phyloP scores from a whole-genome alignment of 2,888 invertebrate genomes.

The Plagiodera versicolora region DNA sequence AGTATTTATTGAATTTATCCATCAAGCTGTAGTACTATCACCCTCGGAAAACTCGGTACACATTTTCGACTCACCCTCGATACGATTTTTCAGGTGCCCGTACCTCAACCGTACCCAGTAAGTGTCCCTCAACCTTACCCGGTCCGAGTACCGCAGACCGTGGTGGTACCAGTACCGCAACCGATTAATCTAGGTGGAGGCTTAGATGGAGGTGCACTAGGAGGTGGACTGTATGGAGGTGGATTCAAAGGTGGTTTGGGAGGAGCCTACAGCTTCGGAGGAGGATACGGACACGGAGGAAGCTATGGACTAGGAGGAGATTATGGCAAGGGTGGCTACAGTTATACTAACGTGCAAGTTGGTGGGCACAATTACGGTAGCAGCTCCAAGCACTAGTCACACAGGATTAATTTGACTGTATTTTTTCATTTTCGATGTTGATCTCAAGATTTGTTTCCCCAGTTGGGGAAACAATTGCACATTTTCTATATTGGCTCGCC shows the following conservation, averaged over 20 bases:
- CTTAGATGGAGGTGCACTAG: conserved; percentile 21
- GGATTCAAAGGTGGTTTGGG: conserved; percentile 10
- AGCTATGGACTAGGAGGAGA: conserved; percentile 20
- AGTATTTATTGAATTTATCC: no score
- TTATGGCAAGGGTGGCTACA: conserved; percentile 40
- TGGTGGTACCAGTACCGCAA: conserved; percentile 39
- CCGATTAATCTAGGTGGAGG: conserved; percentile 34
- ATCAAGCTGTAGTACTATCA: no score
- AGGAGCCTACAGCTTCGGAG: conserved; percentile 12
- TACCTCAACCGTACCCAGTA: conserved; percentile 43
- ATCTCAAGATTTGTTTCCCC: not conserved
- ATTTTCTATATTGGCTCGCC: not conserved
- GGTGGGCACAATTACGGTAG: conserved; percentile 41
- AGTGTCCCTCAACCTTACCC: conserved; percentile 39
- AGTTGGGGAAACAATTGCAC: not conserved
- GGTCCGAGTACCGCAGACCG: conserved; percentile 43
- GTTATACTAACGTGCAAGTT: conserved; percentile 44
- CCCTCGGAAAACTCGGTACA: no score
- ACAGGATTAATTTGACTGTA: not conserved
- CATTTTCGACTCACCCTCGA: no score
- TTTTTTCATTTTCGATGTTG: not conserved
- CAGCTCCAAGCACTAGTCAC: conserved; percentile 36
- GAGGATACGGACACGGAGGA: conserved; percentile 19
- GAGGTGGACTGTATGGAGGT: conserved; percentile 20
- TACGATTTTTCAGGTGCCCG: conserved; percentile 30